Base-by-base conservation (phyloP, 2,113 vertebrate genomes). In the Crotalus viridis region DNA sequence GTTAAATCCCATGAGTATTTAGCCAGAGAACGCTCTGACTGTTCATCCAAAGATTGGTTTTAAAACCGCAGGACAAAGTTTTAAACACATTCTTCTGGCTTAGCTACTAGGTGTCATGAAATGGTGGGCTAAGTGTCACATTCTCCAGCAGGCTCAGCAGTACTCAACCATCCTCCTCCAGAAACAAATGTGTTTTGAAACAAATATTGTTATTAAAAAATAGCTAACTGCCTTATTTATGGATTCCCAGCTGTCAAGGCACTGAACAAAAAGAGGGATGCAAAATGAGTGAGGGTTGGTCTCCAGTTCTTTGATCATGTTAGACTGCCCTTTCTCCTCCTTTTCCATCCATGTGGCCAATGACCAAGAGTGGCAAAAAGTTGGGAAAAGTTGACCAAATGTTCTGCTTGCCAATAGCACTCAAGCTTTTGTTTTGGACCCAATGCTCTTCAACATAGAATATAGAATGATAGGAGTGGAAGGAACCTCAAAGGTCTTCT, bases 141-240 rank as follows among this genome's bases (percentile, higher is more conserved):
- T 74, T 88, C 90, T 85, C 43, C 10, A 24, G 17, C 0, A 93
- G 90, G 86, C 21, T 48, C 61, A 57, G 57, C 56, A 33, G n/a
- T 57, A 0, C 0, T 33, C 3, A 55, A 61, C 21, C 2, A 2
- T 54, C 46, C 3, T 0, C n/a, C 64, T 19, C 48, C n/a, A 0
- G 3, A 43, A 61, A 51, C 24, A 59, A 0, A 0, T 0, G 46
- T 0, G 0, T 17, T 81, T 51, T 48, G 90, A 81, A 94, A 81
- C 0, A 1, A 93, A 59, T n/a, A 57, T 8, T 8, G 2, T 24
- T 2, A 0, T 0, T 0, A 87, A 81, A 13, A 74, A 88, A 56
- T 59, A 0, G 8, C 0, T 0, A 17, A 0, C 0, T 43, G 15
- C 0, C 7, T 56, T 24, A 28, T 7, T 21, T 52, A 54, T 61